These are phyloP conservation scores for Bradysia coprophila DNA, from an alignment of 1,140 invertebrate species.

Conservation along the genomic window DNA sequence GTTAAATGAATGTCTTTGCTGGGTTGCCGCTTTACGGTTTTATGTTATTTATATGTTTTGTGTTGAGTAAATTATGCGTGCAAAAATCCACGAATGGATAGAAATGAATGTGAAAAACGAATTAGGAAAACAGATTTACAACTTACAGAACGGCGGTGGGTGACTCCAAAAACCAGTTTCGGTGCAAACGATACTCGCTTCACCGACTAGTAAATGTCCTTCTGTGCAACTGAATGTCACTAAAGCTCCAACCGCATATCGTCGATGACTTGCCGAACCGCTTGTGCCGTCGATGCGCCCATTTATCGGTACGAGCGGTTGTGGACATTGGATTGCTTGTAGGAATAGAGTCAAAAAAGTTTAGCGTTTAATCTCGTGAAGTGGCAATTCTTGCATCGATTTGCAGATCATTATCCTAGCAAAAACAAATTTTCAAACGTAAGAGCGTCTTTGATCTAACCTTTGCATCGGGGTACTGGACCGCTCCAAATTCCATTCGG, in stretches of 20 bases:
- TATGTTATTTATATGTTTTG: too few relatives aligned
- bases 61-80: too few relatives aligned
- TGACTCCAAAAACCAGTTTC: conserved; percentile 76
- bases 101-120: not conserved
- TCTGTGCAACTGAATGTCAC: conserved; percentile 58
- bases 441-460: conserved; percentile 22
- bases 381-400: too few relatives aligned
- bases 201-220: conserved; percentile 52
- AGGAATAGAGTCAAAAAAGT: conserved; percentile 6
- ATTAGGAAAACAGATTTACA: too few relatives aligned
- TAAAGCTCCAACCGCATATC: conserved; percentile 52
- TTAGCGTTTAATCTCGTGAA: not conserved
- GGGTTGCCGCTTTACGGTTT: too few relatives aligned
- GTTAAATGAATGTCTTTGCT: too few relatives aligned
- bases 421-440: too few relatives aligned
- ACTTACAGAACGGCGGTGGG: conserved; percentile 57
- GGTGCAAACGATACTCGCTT: conserved; percentile 63
- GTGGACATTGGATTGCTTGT: conserved; percentile 59
- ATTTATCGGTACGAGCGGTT: conserved; percentile 48
- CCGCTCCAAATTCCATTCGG: conserved; percentile 60
- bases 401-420: too few relatives aligned
- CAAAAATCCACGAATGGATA: too few relatives aligned
- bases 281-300: conserved; percentile 40
- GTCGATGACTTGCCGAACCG: conserved; percentile 15
- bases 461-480: conserved; percentile 47